Evolutionary conservation across 2,797 vertebrate genomes (phyloP).

Genomic region (Sarcoramphus papa): DNA sequence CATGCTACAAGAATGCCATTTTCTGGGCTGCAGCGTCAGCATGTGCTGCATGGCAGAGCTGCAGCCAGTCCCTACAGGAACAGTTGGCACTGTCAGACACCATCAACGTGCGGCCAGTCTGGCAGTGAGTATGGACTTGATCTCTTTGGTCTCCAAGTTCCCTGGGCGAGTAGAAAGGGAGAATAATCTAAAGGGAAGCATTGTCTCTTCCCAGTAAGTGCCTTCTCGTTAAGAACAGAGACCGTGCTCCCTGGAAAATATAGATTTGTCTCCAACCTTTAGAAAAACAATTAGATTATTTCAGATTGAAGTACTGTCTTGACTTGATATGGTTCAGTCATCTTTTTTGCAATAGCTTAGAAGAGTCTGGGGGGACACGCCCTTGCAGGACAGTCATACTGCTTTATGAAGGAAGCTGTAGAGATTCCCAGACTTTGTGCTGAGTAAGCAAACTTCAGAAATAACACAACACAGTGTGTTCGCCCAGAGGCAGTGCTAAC

Average conservation of each 20-base stretch:
- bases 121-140: not conserved
- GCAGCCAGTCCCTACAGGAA: not conserved
- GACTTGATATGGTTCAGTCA: not conserved
- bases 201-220: not conserved
- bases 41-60: not conserved
- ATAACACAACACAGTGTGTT: not conserved
- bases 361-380: not conserved
- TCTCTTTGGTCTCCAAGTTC: not conserved
- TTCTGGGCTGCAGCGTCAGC: not conserved
- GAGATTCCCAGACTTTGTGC: not conserved
- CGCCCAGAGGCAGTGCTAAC: not conserved
- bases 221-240: not conserved
- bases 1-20: too few relatives aligned
- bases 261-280: not conserved
- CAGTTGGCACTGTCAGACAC: not conserved
- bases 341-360: not conserved
- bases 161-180: accelerated
- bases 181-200: not conserved
- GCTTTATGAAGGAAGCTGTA: not conserved
- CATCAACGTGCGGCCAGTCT: accelerated
- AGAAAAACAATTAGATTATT: not conserved
- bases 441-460: not conserved
- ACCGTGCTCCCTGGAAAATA: not conserved
- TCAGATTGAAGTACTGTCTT: not conserved
- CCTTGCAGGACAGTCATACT: not conserved